Conservation (phyloP, 2,888 invertebrate genomes). For the Stenolophus ochropezus region DNA sequence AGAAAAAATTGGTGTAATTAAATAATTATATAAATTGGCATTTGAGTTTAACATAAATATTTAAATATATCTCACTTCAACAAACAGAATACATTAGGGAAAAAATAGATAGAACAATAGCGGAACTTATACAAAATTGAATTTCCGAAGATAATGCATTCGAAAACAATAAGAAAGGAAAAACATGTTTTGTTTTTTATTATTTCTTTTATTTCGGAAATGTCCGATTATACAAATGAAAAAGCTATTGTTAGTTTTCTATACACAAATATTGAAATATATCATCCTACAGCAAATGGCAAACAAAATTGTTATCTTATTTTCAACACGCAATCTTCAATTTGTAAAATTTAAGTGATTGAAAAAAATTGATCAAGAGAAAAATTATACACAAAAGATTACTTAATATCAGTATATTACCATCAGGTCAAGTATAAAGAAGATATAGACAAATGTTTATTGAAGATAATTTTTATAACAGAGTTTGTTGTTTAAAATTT, state of each 20-base stretch:
- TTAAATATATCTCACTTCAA: neutral
- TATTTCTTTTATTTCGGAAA: neutral
- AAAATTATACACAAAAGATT: neutral
- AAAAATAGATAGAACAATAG: neutral
- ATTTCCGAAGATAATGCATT: neutral
- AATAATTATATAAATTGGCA: slow-evolving; percentile 5
- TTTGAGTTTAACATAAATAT: slow-evolving; percentile 20
- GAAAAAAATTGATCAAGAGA: no score
- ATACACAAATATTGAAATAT: no score
- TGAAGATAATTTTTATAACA: neutral
- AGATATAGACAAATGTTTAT: neutral
- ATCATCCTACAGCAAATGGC: no score
- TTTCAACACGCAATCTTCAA: no score
- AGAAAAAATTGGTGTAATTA: slow-evolving; percentile 14
- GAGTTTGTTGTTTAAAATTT: neutral
- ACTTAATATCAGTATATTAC: neutral
- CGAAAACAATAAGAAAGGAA: neutral
- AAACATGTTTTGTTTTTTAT: neutral
- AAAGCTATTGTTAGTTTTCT: no score
- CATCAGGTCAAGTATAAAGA: neutral
- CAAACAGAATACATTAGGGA: neutral
- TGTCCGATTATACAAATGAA: neutral
- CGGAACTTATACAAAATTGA: neutral
- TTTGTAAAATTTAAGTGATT: neutral
- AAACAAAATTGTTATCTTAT: no score